Evolutionary conservation across 2,888 invertebrate genomes (phyloP), one percentile per base, ranked within the genome.

Genomic region (Pyrgus malvae): DNA sequence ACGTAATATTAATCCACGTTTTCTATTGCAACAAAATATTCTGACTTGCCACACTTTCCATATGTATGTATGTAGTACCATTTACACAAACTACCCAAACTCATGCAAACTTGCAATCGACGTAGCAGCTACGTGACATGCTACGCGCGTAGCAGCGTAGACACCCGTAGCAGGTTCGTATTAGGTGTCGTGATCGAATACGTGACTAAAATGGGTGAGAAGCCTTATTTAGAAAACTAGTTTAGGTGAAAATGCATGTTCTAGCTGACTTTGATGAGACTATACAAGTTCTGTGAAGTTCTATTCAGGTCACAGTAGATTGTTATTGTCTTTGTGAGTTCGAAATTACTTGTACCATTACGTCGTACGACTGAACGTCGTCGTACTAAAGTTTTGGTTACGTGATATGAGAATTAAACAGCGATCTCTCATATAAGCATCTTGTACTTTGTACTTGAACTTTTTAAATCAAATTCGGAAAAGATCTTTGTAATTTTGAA

Each of bases 131-230:
- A 33, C 27, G 38, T 27, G 17, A 31, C 49, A 41, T 41, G 49
- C 49, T 50, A 50, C 49, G 3, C 49, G 49, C 49, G 49, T 50
- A 50, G 49, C 49, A 33, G 33, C 41, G 49, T 50, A 41, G 49
- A 33, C 41, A 29, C 23, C 31, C 49, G 49, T 50, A 50, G 49
- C 42, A 19, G 41, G 41, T 19, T 33, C 6, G 21, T 46, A 46
- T 35, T 33, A 33, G 33, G 19, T 21, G 41, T 31, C 31, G 49
- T 41, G 49, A 50, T 50, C 49, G 38, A 41, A 50, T 33, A 50
- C 49, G 41, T 50, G 41, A 50, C 49, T 41, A 14, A 41, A 49
- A 49, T 50, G 33, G 11, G 14, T 38, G 19, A 38, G 40, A 21
- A 33, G 5, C 17, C 31, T 33, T 11, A 33, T 11, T 33, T 33